Conservation (phyloP, 2,888 invertebrate species). For the Drosophila buzzatii region DNA sequence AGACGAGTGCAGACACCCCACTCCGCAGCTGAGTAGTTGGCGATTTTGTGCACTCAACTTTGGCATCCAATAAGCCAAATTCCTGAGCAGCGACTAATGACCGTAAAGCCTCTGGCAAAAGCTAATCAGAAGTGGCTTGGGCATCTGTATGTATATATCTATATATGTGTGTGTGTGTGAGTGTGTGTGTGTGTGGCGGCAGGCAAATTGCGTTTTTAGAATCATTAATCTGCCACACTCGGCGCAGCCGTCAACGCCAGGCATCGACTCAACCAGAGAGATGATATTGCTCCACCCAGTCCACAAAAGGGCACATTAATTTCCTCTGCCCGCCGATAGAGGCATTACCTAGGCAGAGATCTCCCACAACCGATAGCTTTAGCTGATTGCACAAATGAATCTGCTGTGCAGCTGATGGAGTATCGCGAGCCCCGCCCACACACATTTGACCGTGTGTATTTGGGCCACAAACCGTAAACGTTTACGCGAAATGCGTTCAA, state of each 20-base stretch:
- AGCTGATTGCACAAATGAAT: constrained; percentile 72
- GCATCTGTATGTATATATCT: constrained; percentile 24
- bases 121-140: constrained; percentile 65
- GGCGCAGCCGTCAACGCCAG: constrained; percentile 68
- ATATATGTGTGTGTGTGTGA: constrained; percentile 9
- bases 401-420: constrained; percentile 39
- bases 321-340: constrained; percentile 74
- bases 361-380: constrained; percentile 60
- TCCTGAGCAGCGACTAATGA: constrained; percentile 73
- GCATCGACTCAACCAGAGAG: constrained; percentile 45
- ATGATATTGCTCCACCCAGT: constrained; percentile 39
- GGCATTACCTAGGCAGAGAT: constrained; percentile 60
- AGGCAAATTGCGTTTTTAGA: constrained; percentile 68
- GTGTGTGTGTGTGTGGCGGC: constrained; percentile 27
- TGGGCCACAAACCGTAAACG: constrained; percentile 45
- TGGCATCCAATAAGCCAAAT: constrained; percentile 75
- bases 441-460: constrained; percentile 13
- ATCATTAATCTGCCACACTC: constrained; percentile 78
- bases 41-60: constrained; percentile 60
- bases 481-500: constrained; percentile 39
- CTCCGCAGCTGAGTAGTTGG: constrained; percentile 47
- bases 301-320: constrained; percentile 82
- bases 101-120: constrained; percentile 69
- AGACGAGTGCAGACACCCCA: background rate
- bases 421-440: constrained; percentile 11